Base-by-base conservation (phyloP, 1,140 invertebrate species). In the Wasmannia auropunctata region DNA sequence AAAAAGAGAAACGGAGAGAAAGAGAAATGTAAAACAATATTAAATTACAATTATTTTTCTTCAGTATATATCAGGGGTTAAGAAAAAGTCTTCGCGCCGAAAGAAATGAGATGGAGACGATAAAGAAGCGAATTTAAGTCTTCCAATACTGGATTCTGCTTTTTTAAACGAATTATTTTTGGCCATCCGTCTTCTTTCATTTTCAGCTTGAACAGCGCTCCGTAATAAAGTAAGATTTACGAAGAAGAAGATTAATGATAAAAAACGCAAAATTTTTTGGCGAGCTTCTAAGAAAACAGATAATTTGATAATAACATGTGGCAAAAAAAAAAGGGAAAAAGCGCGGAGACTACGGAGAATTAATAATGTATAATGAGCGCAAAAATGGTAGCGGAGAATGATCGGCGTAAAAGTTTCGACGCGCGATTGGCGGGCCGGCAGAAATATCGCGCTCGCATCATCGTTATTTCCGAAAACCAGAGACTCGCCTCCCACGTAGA, bases 401-500 rank as follows among this genome's bases (percentile, higher is more conserved):
- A 85, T 80, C 75, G 75, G 19, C 67, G 60, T 63, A 79, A 85
- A 85, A 85, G 76, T 85, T 85, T 85, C 60, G 60, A 85, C 80
- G 63, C 69, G 69, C 62, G 67, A 83, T 85, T 69, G 81, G 75
- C 84, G 74, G 65, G 67, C n/a, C 54, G 85, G 86, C 86, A 87
- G 74, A 86, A 87, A 87, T 87, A 87, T 77, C 86, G 54, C 74
- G 34, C 62, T 75, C 81, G 84, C 89, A 91, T 91, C 90, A 91
- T 91, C 90, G 90, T 91, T 91, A 91, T 91, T 91, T 91, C 90
- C 79, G 89, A 91, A 88, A 85, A 76, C 72, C 83, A 86, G 84
- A 40, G 79, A 74, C 79, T 40, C 60, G 37, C 49, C 70, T 85
- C 62, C 76, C 87, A 76, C 84, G 76, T 83, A 77, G 75, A 77